Evolutionary conservation across 2,888 invertebrate species (phyloP).

Genomic region (Cheilosia impressa): DNA sequence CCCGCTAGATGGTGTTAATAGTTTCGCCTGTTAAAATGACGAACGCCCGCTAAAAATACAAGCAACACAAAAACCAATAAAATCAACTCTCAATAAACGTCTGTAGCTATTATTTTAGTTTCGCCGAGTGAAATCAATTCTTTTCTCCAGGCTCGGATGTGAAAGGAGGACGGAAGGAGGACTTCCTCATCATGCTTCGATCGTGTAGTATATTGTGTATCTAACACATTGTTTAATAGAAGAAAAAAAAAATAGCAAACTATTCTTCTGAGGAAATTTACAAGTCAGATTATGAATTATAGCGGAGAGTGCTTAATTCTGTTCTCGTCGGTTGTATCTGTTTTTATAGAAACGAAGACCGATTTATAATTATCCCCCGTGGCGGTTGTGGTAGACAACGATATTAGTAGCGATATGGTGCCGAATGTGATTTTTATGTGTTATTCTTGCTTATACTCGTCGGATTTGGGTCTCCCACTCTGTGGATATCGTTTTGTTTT

Average conservation of each 20-base stretch:
- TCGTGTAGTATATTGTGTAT: not conserved
- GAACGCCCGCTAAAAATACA: not conserved
- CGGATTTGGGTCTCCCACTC: slow-evolving; percentile 27
- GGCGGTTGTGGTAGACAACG: slow-evolving; percentile 36
- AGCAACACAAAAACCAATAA: not conserved
- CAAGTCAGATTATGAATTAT: slow-evolving; percentile 61
- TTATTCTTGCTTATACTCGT: slow-evolving; percentile 4
- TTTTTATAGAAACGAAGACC: slow-evolving; percentile 20
- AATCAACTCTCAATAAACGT: too few relatives aligned
- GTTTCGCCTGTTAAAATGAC: not conserved
- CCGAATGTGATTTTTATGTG: slow-evolving; percentile 32
- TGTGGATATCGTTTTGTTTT: not conserved
- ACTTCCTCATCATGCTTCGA: too few relatives aligned
- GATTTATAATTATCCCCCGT: slow-evolving; percentile 56
- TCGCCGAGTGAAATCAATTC: too few relatives aligned
- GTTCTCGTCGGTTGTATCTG: not conserved
- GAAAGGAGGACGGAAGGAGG: too few relatives aligned
- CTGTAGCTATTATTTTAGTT: too few relatives aligned
- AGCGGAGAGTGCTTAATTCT: slow-evolving; percentile 22
- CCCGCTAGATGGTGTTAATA: slow-evolving; percentile 15
- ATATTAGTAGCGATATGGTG: slow-evolving; percentile 6
- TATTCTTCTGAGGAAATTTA: slow-evolving; percentile 25
- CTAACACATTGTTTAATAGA: slow-evolving; percentile 8
- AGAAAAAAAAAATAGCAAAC: slow-evolving; percentile 22
- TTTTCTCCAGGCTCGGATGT: too few relatives aligned